Evolutionary conservation across 2,888 invertebrate genomes (phyloP).

Genomic region (Scaptomyza tumidula): DNA sequence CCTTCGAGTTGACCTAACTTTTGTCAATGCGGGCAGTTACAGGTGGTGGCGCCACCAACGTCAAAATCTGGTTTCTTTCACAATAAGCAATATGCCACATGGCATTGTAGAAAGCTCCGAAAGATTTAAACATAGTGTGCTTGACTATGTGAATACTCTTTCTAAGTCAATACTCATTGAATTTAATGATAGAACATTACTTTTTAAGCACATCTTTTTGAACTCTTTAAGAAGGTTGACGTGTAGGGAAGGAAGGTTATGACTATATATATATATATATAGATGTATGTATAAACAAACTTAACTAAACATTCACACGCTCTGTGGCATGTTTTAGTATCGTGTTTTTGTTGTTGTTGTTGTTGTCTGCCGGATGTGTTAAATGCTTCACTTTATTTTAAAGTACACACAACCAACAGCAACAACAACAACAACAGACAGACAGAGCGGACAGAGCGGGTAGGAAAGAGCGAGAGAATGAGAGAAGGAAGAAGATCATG

Average conservation of each 20-base stretch:
- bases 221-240: too few relatives aligned
- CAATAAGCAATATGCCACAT: too few relatives aligned
- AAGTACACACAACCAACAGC: constrained; percentile 64
- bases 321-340: constrained; percentile 48
- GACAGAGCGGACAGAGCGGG: constrained; percentile 7
- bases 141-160: not conserved
- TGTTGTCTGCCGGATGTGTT: constrained; percentile 75
- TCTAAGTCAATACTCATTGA: too few relatives aligned
- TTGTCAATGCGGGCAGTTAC: constrained; percentile 6
- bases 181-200: too few relatives aligned
- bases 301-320: constrained; percentile 74
- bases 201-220: too few relatives aligned
- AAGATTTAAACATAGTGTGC: too few relatives aligned
- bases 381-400: constrained; percentile 79
- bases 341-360: constrained; percentile 31
- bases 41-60: constrained; percentile 49
- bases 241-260: not conserved
- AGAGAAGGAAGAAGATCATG: constrained; percentile 4
- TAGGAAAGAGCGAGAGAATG: constrained; percentile 4
- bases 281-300: not conserved
- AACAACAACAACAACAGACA: constrained; percentile 16
- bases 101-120: too few relatives aligned
- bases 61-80: too few relatives aligned
- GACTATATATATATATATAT: too few relatives aligned
- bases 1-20: not conserved